These are phyloP conservation scores for Isurus oxyrinchus DNA, from an alignment of 2,113 vertebrate genomes.

Conservation along the genomic window DNA sequence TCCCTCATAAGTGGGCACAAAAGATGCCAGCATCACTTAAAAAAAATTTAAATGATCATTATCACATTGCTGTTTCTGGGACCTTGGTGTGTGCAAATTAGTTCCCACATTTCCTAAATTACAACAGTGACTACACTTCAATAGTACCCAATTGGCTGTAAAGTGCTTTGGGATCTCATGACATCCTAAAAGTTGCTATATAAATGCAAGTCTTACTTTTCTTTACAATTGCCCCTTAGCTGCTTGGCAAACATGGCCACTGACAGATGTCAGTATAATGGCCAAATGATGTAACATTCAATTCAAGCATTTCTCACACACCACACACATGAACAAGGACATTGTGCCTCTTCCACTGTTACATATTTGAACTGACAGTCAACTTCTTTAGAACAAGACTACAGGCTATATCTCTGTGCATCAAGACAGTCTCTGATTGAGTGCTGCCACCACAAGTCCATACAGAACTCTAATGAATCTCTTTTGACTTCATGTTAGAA, in stretches of 20 bases:
- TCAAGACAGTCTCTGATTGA: not conserved
- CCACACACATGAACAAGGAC: not conserved
- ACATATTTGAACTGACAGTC: not conserved
- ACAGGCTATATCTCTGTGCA: not conserved
- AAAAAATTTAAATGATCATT: not conserved
- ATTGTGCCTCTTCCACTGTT: not conserved
- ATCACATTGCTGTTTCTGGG: not conserved
- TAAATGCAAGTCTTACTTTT: slow-evolving; percentile 1
- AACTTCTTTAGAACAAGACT: slow-evolving; percentile 3
- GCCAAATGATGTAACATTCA: not conserved
- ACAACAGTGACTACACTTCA: not conserved
- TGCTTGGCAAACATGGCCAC: not conserved
- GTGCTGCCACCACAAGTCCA: not conserved
- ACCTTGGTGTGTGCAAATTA: not conserved
- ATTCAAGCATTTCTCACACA: not conserved
- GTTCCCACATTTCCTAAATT: not conserved
- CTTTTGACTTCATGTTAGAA: not conserved
- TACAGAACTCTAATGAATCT: not conserved
- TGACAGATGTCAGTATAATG: not conserved
- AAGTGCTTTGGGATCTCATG: not conserved
- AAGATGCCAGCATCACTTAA: not conserved
- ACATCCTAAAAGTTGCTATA: not conserved
- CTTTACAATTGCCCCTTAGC: not conserved
- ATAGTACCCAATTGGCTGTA: not conserved
- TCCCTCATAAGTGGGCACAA: not conserved